Conservation (phyloP, 2,113 vertebrate species). For the Periophthalmodon schlosseri region DNA sequence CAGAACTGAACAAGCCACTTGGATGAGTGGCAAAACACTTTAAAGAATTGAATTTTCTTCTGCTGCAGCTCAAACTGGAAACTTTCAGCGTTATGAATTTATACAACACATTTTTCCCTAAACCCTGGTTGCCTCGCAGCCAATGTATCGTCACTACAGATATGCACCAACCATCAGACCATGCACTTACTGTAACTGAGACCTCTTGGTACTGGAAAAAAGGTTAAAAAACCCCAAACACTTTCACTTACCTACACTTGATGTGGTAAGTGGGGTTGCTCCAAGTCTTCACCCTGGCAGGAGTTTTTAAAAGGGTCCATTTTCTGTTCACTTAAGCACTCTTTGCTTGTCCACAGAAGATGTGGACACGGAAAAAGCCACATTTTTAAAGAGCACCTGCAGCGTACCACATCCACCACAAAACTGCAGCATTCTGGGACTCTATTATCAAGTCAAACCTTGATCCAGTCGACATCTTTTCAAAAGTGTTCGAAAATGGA, state of each 20-base stretch:
- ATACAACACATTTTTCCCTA: neutral
- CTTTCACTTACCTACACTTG: neutral
- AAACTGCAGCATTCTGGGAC: neutral
- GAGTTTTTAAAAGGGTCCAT: slow-evolving; percentile 9
- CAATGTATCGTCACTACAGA: neutral
- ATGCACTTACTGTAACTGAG: neutral
- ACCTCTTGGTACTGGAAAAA: neutral
- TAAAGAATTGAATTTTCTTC: too few relatives aligned
- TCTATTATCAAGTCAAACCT: slow-evolving; percentile 1
- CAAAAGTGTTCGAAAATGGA: neutral
- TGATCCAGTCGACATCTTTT: neutral
- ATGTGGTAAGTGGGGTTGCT: slow-evolving; percentile 1
- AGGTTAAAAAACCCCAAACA: neutral
- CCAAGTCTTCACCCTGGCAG: neutral
- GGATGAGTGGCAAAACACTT: too few relatives aligned
- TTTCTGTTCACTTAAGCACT: slow-evolving; percentile 2
- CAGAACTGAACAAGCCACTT: too few relatives aligned
- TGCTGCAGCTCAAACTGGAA: too few relatives aligned
- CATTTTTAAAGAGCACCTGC: neutral
- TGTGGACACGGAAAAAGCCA: neutral
- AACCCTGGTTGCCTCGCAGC: neutral
- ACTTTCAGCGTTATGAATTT: too few relatives aligned
- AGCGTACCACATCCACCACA: neutral
- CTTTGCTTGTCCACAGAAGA: neutral
- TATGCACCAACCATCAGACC: neutral